These are phyloP conservation scores for Halesus radiatus DNA, from an alignment of 1,140 invertebrate genomes.

Conservation along the genomic window DNA sequence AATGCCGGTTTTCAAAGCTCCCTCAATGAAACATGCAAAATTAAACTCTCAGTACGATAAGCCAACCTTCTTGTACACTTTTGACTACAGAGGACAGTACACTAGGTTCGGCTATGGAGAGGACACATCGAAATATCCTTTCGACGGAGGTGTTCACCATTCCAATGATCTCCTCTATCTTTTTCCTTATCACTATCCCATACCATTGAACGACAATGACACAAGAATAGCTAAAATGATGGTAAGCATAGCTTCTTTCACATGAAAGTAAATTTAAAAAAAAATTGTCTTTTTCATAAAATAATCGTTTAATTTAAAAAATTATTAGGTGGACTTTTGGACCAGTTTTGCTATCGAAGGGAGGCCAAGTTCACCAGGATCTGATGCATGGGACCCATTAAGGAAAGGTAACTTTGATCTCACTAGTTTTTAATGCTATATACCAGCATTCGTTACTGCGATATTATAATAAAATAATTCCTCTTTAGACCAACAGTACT, in stretches of 20 bases:
- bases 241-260: conserved; percentile 43
- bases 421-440: neutral
- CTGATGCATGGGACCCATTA: neutral
- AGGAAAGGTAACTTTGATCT: neutral
- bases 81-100: conserved; percentile 47
- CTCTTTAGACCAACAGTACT: no score
- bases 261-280: no score
- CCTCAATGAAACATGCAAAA: conserved; percentile 34
- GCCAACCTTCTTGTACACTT: conserved; percentile 43
- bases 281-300: neutral
- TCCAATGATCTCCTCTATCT: conserved; percentile 65
- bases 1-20: conserved; percentile 37
- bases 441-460: neutral
- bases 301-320: neutral
- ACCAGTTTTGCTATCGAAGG: conserved; percentile 63
- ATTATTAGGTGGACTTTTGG: conserved; percentile 59
- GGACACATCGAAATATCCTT: conserved; percentile 62
- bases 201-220: conserved; percentile 59
- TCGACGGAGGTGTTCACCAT: conserved; percentile 63
- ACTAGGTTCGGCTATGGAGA: conserved; percentile 62
- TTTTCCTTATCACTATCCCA: conserved; percentile 57
- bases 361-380: conserved; percentile 46
- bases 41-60: conserved; percentile 9
- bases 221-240: conserved; percentile 61
- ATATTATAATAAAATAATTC: neutral